These are phyloP conservation scores for Pteronotus mesoamericanus DNA, from an alignment of 2,797 vertebrate species.

Conservation along the genomic window DNA sequence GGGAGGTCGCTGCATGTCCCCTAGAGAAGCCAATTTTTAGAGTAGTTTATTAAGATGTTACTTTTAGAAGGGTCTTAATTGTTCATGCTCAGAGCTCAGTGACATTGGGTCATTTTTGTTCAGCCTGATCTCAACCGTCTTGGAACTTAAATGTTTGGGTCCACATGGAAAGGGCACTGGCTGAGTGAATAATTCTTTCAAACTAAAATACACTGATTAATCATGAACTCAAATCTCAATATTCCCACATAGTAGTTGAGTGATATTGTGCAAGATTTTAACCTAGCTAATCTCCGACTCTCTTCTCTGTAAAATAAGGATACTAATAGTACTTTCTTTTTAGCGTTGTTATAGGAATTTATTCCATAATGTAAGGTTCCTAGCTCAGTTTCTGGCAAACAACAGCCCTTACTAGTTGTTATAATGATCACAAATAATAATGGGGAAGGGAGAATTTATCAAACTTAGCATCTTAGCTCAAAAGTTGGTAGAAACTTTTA, in stretches of 20 bases:
- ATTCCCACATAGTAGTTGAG: background rate
- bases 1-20: background rate
- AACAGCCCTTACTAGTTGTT: background rate
- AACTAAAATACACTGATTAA: background rate
- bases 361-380: background rate
- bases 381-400: background rate
- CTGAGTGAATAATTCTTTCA: background rate
- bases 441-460: background rate
- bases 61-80: background rate
- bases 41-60: background rate
- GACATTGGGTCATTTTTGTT: background rate
- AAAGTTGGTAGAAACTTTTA: constrained; percentile 13
- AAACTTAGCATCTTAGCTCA: background rate
- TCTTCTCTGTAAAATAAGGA: background rate
- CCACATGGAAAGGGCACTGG: background rate
- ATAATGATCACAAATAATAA: background rate
- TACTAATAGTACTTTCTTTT: background rate
- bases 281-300: background rate
- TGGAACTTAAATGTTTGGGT: background rate
- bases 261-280: background rate
- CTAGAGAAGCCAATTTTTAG: background rate
- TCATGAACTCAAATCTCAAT: background rate
- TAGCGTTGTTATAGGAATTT: background rate
- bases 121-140: background rate
- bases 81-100: background rate